Percentiles rank a stretch among this genome's conserved stretches.
These are phyloP conservation scores for Schlechtendalia chinensis DNA, from an alignment of 1,140 invertebrate species.

Conservation along the genomic window DNA sequence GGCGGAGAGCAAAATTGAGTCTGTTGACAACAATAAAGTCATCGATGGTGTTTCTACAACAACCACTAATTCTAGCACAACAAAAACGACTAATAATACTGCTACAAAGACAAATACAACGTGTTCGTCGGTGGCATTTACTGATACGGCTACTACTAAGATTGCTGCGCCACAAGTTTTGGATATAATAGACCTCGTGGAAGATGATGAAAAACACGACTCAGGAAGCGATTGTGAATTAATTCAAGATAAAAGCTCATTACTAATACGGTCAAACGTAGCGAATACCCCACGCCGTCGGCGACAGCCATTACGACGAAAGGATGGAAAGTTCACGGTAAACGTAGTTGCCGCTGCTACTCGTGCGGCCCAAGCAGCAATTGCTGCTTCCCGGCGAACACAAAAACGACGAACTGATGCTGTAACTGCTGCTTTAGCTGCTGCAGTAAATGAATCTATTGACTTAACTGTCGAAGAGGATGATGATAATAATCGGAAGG, in stretches of 20 bases:
- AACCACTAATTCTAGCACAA: too few relatives aligned
- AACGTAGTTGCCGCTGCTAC: slow-evolving; percentile 14
- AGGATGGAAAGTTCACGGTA: not conserved
- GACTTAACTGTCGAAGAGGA: too few relatives aligned
- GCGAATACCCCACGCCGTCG: too few relatives aligned
- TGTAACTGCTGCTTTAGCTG: not conserved
- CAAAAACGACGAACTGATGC: not conserved
- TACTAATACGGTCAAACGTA: not conserved
- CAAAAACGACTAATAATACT: too few relatives aligned
- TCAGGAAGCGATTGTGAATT: not conserved
- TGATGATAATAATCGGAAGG: not conserved
- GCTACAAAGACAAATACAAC: not conserved
- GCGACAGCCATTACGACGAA: not conserved
- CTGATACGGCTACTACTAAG: not conserved
- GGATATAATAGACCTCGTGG: too few relatives aligned
- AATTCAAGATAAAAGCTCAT: too few relatives aligned
- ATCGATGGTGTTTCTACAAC: not conserved
- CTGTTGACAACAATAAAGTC: not conserved
- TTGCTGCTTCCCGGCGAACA: slow-evolving; percentile 1
- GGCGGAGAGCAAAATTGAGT: not conserved
- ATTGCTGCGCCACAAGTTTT: not conserved
- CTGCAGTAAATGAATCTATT: too few relatives aligned
- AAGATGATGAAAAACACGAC: not conserved
- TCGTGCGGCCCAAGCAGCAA: not conserved
- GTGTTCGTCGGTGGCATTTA: not conserved